A percentile compares a stretch with the other conserved stretches of the same genome.
Evolutionary conservation across 2,888 invertebrate species (phyloP).

Genomic region (Scaptomyza polygonia): DNA sequence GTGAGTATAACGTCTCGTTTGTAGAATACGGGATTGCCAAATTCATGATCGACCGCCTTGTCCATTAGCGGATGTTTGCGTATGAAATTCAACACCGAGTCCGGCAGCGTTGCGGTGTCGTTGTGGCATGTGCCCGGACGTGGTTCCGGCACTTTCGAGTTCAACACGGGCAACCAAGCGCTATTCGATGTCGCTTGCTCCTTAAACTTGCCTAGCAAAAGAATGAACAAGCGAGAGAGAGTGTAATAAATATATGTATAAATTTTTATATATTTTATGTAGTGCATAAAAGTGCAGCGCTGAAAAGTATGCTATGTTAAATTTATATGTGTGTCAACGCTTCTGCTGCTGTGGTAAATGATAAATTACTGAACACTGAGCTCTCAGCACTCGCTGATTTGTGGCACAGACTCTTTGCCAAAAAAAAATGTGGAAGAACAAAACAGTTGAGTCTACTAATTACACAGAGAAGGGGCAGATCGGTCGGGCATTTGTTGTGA

Average conservation of each 20-base stretch:
- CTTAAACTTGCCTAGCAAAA: constrained; percentile 88
- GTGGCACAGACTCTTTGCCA: constrained; percentile 40
- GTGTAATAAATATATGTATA: constrained; percentile 1
- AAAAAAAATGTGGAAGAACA: constrained; percentile 2
- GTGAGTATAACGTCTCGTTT: constrained; percentile 96
- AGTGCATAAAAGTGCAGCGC: constrained; percentile 52
- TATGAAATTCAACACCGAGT: constrained; percentile 97
- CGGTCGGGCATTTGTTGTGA: constrained; percentile 4
- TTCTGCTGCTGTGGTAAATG: constrained; percentile 37
- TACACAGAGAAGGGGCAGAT: constrained; percentile 21
- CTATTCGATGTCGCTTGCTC: constrained; percentile 97
- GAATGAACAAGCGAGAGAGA: background rate
- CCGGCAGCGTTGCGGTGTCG: constrained; percentile 95
- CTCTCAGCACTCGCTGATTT: constrained; percentile 63
- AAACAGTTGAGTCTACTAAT: constrained; percentile 54
- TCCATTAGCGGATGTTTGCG: constrained; percentile 99
- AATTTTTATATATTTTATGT: constrained; percentile 18
- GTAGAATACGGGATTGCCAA: constrained; percentile 96
- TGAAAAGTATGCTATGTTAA: constrained; percentile 64
- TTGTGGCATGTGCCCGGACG: constrained; percentile 97
- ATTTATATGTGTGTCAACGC: constrained; percentile 76
- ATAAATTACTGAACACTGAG: constrained; percentile 51
- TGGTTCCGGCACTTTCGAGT: constrained; percentile 95
- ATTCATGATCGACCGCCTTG: constrained; percentile 96
- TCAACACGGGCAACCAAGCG: constrained; percentile 97